These are phyloP conservation scores for Tolypeutes matacus DNA, from an alignment of 2,797 vertebrate genomes.

Conservation along the genomic window DNA sequence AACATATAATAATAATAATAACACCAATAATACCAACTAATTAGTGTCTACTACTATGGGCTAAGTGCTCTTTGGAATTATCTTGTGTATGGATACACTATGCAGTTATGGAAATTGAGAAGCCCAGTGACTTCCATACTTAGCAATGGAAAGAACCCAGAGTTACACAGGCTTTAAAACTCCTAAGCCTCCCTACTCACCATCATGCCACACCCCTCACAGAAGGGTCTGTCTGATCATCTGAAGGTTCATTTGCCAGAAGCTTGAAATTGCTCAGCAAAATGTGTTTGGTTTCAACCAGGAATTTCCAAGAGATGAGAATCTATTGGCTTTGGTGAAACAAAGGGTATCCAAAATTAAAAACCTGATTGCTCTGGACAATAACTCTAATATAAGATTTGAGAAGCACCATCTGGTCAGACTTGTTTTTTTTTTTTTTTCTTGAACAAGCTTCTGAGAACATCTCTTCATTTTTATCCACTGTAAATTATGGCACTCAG, in stretches of 20 bases:
- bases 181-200: background rate
- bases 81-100: background rate
- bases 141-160: background rate
- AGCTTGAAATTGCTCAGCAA: background rate
- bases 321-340: background rate
- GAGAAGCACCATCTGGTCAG: background rate
- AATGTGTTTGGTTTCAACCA: background rate
- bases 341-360: background rate
- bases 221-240: background rate
- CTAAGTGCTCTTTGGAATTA: constrained; percentile 13
- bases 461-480: background rate
- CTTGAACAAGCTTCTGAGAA: constrained; percentile 12
- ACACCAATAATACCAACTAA: background rate
- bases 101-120: background rate
- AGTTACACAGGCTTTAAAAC: background rate
- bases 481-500: background rate
- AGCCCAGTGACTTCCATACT: background rate
- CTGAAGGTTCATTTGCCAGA: background rate
- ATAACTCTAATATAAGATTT: background rate
- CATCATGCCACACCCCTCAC: background rate
- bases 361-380: background rate
- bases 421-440: constrained; percentile 36
- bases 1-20: background rate
- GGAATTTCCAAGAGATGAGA: background rate
- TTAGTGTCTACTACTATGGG: background rate